Conservation (phyloP, 2,888 invertebrate species). For the Apomyelois bistriatella region DNA sequence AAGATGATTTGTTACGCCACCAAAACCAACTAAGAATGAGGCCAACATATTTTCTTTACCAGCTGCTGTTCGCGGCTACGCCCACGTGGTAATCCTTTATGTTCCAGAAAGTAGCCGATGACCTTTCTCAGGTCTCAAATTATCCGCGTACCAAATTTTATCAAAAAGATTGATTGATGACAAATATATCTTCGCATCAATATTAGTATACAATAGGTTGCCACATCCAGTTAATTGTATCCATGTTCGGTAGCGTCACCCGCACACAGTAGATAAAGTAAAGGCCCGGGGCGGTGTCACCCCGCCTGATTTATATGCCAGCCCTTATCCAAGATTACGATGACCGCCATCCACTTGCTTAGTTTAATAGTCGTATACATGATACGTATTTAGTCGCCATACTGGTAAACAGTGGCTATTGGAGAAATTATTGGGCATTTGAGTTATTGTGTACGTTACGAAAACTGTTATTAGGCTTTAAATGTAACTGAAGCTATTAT, state of each 20-base stretch:
- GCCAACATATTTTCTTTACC: no score
- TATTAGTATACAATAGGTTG: not conserved
- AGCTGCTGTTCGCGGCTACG: no score
- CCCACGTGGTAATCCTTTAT: no score
- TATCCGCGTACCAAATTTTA: no score
- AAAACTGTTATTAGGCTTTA: not conserved
- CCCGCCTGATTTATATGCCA: slow-evolving; percentile 72
- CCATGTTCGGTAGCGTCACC: slow-evolving; percentile 56
- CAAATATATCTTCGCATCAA: no score
- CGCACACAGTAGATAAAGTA: slow-evolving; percentile 77
- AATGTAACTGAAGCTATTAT: no score
- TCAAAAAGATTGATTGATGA: no score
- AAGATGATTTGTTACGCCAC: no score
- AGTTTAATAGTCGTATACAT: slow-evolving; percentile 56
- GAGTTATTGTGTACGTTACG: slow-evolving; percentile 11
- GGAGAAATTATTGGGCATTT: slow-evolving; percentile 10
- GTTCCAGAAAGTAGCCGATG: no score
- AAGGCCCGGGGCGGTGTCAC: slow-evolving; percentile 70
- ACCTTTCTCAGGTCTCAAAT: no score
- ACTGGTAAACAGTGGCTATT: slow-evolving; percentile 5
- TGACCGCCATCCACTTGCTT: slow-evolving; percentile 77
- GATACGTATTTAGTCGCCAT: slow-evolving; percentile 25
- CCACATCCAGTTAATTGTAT: slow-evolving; percentile 5
- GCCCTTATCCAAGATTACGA: slow-evolving; percentile 80
- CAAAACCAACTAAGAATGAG: no score